A percentile compares a stretch with the other conserved stretches of the same genome.
Conservation (phyloP, 1,140 invertebrate species). For the Dryas iulia region DNA sequence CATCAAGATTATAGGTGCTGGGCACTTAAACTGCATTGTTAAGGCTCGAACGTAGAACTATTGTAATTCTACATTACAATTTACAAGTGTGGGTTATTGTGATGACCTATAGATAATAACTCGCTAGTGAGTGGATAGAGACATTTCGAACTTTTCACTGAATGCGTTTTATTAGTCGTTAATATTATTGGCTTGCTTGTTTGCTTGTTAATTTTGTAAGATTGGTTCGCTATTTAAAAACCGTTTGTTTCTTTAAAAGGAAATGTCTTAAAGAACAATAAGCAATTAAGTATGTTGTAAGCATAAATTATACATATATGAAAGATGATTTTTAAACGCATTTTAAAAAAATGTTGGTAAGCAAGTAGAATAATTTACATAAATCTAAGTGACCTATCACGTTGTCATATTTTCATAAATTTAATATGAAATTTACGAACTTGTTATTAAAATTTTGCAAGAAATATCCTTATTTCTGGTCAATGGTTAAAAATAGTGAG, state of each 20-base stretch:
- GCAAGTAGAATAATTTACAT: too few species aligned
- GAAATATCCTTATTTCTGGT: too few species aligned
- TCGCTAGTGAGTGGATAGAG: background rate
- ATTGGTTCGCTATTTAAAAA: background rate
- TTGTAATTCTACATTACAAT: background rate
- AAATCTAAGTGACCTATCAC: too few species aligned
- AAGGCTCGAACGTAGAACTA: background rate
- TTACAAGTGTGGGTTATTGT: background rate
- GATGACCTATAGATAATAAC: slow-evolving; percentile 2
- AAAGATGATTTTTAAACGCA: too few species aligned
- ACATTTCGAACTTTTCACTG: background rate
- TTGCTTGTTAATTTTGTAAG: background rate
- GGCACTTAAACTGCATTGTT: slow-evolving; percentile 23
- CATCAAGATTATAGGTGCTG: slow-evolving; percentile 12
- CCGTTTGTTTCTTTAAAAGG: background rate
- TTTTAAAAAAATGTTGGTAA: too few species aligned
- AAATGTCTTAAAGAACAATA: too few species aligned
- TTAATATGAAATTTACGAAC: too few species aligned
- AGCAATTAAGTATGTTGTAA: too few species aligned
- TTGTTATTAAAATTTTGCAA: too few species aligned
- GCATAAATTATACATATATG: too few species aligned
- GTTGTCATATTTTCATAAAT: too few species aligned
- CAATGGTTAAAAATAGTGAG: too few species aligned
- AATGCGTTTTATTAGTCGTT: background rate
- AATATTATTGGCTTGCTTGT: background rate